Evolutionary conservation across 2,113 vertebrate genomes (phyloP).

Genomic region (Uropsilus gracilis): DNA sequence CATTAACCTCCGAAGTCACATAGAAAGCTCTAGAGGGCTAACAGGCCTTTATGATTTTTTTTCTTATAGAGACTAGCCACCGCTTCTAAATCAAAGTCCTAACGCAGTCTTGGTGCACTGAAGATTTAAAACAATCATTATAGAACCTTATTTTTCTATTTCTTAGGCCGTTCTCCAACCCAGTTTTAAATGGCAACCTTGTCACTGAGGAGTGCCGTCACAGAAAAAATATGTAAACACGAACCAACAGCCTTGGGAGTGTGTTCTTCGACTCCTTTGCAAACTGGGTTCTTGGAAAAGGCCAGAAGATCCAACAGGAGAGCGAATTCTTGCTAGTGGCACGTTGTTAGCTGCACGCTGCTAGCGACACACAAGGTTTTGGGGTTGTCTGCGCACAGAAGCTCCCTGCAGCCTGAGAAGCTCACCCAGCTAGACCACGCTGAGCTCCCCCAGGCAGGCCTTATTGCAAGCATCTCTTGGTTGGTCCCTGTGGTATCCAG

Average conservation of each 20-base stretch:
- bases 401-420: neutral
- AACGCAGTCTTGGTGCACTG: neutral
- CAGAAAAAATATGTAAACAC: neutral
- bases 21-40: neutral
- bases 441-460: neutral
- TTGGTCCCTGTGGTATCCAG: neutral
- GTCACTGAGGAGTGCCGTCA: neutral
- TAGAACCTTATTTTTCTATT: neutral
- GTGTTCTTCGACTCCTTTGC: neutral
- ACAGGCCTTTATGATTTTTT: too few species aligned
- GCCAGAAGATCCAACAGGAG: neutral
- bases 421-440: rapidly evolving
- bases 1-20: neutral
- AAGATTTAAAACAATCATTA: neutral
- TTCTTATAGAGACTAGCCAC: neutral
- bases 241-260: neutral
- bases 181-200: neutral
- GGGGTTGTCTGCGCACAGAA: neutral
- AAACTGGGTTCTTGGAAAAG: neutral
- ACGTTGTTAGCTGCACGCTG: too few species aligned
- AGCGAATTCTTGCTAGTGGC: neutral
- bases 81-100: neutral
- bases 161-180: neutral
- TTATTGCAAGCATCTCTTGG: neutral
- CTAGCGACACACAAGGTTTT: neutral